A percentile compares a stretch with the other conserved stretches of the same genome.
These are phyloP conservation scores for Nixonia krombeini DNA, from an alignment of 1,140 invertebrate species.

Conservation along the genomic window DNA sequence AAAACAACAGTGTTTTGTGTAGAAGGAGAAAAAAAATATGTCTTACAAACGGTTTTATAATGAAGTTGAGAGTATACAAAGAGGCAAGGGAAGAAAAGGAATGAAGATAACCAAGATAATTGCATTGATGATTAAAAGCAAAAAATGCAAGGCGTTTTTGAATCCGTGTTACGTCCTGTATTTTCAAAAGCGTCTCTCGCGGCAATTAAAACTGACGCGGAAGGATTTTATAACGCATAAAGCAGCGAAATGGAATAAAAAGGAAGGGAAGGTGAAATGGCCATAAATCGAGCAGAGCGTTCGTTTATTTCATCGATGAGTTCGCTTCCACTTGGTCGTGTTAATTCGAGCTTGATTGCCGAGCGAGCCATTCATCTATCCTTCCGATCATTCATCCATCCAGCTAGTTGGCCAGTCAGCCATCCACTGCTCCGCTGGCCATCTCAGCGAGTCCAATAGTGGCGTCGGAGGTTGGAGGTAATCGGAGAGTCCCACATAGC, in stretches of 20 bases:
- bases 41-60: too few species aligned
- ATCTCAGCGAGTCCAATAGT: slow-evolving; percentile 27
- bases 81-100: too few species aligned
- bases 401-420: slow-evolving; percentile 4
- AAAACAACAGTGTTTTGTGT: too few species aligned
- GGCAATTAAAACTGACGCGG: background rate
- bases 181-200: too few species aligned
- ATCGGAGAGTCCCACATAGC: slow-evolving; percentile 19
- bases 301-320: slow-evolving; percentile 11
- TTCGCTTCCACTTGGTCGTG: slow-evolving; percentile 55
- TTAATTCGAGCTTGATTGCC: slow-evolving; percentile 58
- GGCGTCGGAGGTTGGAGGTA: slow-evolving; percentile 32
- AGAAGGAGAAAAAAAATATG: too few species aligned
- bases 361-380: slow-evolving; percentile 44
- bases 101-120: too few species aligned
- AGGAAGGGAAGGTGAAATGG: background rate
- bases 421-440: slow-evolving; percentile 24
- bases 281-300: too few species aligned
- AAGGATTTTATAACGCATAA: background rate
- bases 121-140: too few species aligned
- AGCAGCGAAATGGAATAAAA: background rate
- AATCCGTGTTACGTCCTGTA: too few species aligned
- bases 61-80: too few species aligned
- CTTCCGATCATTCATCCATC: slow-evolving; percentile 43
- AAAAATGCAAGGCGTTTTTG: slow-evolving; percentile 10